Evolutionary conservation across 2,797 vertebrate species (phyloP), one percentile per base, ranked within the genome.

Genomic region (Limnodromus scolopaceus): DNA sequence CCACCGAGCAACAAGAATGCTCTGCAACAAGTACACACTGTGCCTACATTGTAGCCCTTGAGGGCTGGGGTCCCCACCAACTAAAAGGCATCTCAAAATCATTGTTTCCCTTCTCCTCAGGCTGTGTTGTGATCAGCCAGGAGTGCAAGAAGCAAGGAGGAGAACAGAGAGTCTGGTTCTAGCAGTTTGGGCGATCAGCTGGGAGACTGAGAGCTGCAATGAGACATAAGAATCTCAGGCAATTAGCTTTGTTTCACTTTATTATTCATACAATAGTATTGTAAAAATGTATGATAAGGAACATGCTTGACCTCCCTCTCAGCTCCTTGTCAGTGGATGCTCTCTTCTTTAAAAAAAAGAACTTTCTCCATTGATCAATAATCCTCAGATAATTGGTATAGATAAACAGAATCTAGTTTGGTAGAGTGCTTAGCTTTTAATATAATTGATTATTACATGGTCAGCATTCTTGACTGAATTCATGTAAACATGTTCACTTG

Each of bases 11-110:
- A 8, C 5, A 77, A 36, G 16, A 6, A 27, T 1, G 6, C 16
- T 12, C 25, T 25, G 3, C 14, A 53, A 16, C 12, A 45, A 3
- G 14, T 36, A 11, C 7, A 14, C 0, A 0, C 6, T 46, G 3
- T 4, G 34, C 22, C 34, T 48, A 1, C 1, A 7, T n/a, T 48
- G 20, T 14, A 48, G 14, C 7, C 25, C 15, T 65, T 51, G 51
- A 51, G 9, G 34, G 24, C 7, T 43, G 6, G 3, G 15, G 11
- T 45, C 41, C 25, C 25, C 34, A 49, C 3, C 14, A 75, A 32
- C 41, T 19, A 57, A 84, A 19, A 63, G 48, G 23, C 48, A 49
- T 49, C 24, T 49, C 24, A 83, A 13, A 93, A 70, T 70, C n/a
- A 32, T 15, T 25, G 13, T 55, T 34, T n/a, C 8, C 11, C 27